Percentiles rank a stretch among this genome's conserved stretches.
Evolutionary conservation across 2,797 vertebrate species (phyloP).

Genomic region (Periophthalmus magnuspinnatus): DNA sequence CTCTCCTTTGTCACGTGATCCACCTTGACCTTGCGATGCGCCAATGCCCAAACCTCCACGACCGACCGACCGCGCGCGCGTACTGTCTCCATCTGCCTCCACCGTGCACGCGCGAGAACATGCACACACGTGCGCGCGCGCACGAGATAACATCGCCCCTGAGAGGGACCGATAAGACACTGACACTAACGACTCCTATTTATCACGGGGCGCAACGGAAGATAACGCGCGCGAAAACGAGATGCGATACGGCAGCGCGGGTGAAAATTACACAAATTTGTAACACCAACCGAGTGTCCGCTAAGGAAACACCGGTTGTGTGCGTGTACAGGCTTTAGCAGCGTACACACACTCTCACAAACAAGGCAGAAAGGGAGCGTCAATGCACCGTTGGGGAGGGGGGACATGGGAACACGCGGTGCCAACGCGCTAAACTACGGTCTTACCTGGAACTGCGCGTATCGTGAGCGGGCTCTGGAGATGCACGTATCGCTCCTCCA

Average conservation of each 20-base stretch:
- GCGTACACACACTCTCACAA: conserved; percentile 3
- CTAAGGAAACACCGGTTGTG: conserved; percentile 22
- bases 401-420: not conserved
- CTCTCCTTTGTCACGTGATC: not conserved
- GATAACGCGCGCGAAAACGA: conserved; percentile 15
- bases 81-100: not conserved
- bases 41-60: conserved; percentile 28
- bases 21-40: conserved; percentile 62
- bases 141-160: conserved; percentile 30
- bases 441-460: conserved; percentile 49
- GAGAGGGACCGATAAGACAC: conserved; percentile 37
- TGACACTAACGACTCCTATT: conserved; percentile 13
- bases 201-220: conserved; percentile 7
- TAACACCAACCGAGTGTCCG: not conserved
- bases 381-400: not conserved
- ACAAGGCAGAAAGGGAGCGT: not conserved
- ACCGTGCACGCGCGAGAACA: conserved; percentile 13
- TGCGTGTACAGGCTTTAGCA: too few relatives aligned
- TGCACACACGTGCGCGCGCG: not conserved
- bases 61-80: too few relatives aligned
- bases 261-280: not conserved
- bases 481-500: not conserved
- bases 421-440: not conserved
- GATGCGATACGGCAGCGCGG: not conserved
- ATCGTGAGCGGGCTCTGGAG: conserved; percentile 18